A percentile compares a stretch with the other conserved stretches of the same genome.
These are phyloP conservation scores for Eublepharis macularius DNA, from an alignment of 2,113 vertebrate genomes.

Conservation along the genomic window DNA sequence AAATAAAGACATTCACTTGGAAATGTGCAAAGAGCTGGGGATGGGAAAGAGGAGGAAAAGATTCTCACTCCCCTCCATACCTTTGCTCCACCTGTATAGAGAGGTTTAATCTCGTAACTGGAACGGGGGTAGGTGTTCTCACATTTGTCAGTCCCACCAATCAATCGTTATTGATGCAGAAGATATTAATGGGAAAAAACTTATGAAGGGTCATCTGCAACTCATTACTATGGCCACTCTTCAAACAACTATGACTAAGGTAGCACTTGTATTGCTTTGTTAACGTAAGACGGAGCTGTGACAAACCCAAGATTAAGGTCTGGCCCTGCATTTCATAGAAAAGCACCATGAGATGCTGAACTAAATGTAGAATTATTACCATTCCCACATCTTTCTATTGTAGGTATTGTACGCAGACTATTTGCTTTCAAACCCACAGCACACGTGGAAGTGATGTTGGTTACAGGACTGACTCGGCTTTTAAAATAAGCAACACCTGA, in stretches of 20 bases:
- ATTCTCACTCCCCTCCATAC: not conserved
- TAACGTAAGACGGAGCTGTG: constrained; percentile 19
- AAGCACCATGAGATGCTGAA: not conserved
- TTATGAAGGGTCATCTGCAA: constrained; percentile 73
- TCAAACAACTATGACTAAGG: constrained; percentile 65
- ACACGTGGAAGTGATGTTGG: not conserved
- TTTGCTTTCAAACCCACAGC: not conserved
- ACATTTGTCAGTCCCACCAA: constrained; percentile 66
- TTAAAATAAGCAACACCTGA: not conserved
- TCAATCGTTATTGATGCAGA: constrained; percentile 76
- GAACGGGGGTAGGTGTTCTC: constrained; percentile 40
- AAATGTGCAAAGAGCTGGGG: not conserved
- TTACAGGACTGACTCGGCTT: not conserved
- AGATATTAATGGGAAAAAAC: constrained; percentile 74
- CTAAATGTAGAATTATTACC: not conserved
- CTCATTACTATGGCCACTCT: constrained; percentile 67
- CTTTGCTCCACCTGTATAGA: constrained; percentile 30
- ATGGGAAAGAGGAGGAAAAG: not conserved
- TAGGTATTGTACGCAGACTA: not conserved
- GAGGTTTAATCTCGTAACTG: constrained; percentile 55
- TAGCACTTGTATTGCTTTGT: constrained; percentile 56
- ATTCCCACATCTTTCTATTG: not conserved
- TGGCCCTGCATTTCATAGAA: not conserved
- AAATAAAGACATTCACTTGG: rapidly evolving
- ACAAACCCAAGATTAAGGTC: constrained; percentile 31